Evolutionary conservation across 2,888 invertebrate genomes (phyloP).

Genomic region (Ophion ellenae): DNA sequence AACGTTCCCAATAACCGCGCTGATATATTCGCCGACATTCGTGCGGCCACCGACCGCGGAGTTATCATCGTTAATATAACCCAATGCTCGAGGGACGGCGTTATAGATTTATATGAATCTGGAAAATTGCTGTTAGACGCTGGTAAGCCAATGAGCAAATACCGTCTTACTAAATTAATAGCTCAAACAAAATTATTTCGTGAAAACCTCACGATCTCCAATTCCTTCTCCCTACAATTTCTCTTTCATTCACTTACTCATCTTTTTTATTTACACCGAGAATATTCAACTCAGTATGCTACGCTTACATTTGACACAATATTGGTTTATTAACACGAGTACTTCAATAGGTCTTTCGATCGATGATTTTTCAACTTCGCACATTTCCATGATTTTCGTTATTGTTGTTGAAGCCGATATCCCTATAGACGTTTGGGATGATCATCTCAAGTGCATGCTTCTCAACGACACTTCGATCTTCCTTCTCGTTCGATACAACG

Average conservation of each 20-base stretch:
- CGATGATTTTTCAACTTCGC: background rate
- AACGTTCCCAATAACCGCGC: slow-evolving; percentile 94
- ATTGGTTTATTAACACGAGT: too few relatives aligned
- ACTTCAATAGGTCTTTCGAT: too few relatives aligned
- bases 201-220: too few relatives aligned
- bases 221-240: too few relatives aligned
- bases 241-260: too few relatives aligned
- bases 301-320: too few relatives aligned
- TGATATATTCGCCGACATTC: slow-evolving; percentile 91
- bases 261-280: too few relatives aligned
- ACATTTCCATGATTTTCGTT: background rate
- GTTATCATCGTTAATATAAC: slow-evolving; percentile 96
- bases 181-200: background rate
- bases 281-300: too few relatives aligned
- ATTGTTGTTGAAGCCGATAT: background rate
- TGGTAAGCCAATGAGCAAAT: slow-evolving; percentile 70
- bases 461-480: too few relatives aligned
- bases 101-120: slow-evolving; percentile 92
- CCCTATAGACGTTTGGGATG: too few relatives aligned
- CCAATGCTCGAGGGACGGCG: slow-evolving; percentile 94
- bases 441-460: too few relatives aligned
- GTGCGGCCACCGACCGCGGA: slow-evolving; percentile 89
- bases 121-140: slow-evolving; percentile 86
- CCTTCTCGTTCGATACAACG: too few relatives aligned
- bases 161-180: background rate